Percentiles rank a stretch among this genome's conserved stretches.
Conservation (phyloP, 1,140 invertebrate species). For the Holcopasites calliopsidis region DNA sequence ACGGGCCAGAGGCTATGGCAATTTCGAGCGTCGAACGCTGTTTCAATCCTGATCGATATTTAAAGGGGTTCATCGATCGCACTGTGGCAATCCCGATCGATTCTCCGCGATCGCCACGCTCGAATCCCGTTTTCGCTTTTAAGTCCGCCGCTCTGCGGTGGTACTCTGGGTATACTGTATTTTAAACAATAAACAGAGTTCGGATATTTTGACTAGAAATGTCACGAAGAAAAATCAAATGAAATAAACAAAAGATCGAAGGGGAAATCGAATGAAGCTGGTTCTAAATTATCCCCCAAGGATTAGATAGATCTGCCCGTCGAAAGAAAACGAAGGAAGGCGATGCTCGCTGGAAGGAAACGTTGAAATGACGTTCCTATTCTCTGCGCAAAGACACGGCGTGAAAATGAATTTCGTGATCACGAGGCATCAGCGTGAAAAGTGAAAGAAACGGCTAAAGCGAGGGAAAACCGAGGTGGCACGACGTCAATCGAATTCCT, state of each 20-base stretch:
- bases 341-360: no score
- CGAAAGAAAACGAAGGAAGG: no score
- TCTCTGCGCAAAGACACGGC: not conserved
- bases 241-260: no score
- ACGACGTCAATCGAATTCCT: constrained; percentile 2
- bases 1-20: not conserved
- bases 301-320: no score
- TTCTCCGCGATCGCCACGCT: not conserved
- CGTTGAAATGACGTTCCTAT: no score
- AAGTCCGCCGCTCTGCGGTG: no score
- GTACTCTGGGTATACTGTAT: no score
- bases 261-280: no score
- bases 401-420: constrained; percentile 9
- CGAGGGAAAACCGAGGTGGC: not conserved
- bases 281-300: no score
- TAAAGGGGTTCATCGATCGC: not conserved
- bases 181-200: no score
- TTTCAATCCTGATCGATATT: constrained; percentile 18
- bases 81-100: not conserved
- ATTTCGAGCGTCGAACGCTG: constrained; percentile 16
- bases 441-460: not conserved
- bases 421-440: not conserved
- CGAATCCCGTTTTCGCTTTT: not conserved
- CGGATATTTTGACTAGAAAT: no score
- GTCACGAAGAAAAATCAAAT: no score